These are phyloP conservation scores for Clivina fossor DNA, from an alignment of 2,888 invertebrate species.

Conservation along the genomic window DNA sequence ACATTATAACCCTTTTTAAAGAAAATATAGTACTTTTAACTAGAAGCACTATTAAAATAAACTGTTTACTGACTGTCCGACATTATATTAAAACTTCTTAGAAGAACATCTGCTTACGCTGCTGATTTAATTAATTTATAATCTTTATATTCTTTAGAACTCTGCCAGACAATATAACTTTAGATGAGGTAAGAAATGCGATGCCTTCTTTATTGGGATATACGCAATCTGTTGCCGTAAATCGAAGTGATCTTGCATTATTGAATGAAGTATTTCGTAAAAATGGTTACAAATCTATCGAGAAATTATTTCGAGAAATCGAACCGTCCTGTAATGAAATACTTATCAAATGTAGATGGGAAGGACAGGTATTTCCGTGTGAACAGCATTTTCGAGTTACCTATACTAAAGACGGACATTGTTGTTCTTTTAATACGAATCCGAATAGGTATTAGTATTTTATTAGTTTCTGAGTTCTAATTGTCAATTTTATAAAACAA, in stretches of 20 bases:
- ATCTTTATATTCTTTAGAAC: slow-evolving; percentile 38
- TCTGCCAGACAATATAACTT: slow-evolving; percentile 41
- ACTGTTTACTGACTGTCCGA: too few species aligned
- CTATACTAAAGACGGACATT: slow-evolving; percentile 46
- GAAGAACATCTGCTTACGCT: too few species aligned
- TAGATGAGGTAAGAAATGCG: slow-evolving; percentile 38
- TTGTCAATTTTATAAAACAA: neutral
- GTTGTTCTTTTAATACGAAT: slow-evolving; percentile 52
- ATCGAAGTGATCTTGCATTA: slow-evolving; percentile 39
- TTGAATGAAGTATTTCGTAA: slow-evolving; percentile 44
- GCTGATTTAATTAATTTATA: too few species aligned
- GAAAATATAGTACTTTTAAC: too few species aligned
- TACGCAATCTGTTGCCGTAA: slow-evolving; percentile 39
- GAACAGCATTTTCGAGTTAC: slow-evolving; percentile 44
- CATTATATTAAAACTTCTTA: too few species aligned
- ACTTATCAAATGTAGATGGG: slow-evolving; percentile 49
- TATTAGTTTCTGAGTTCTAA: neutral
- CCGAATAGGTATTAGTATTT: slow-evolving; percentile 35
- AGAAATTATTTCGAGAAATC: slow-evolving; percentile 40
- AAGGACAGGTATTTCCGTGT: slow-evolving; percentile 43
- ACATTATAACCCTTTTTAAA: too few species aligned
- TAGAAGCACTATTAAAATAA: too few species aligned
- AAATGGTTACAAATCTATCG: slow-evolving; percentile 42
- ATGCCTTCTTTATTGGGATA: slow-evolving; percentile 45
- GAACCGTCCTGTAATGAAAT: slow-evolving; percentile 48